A percentile compares a stretch with the other conserved stretches of the same genome.
Conservation (phyloP, 2,888 invertebrate genomes). For the Drosophila ezoana region DNA sequence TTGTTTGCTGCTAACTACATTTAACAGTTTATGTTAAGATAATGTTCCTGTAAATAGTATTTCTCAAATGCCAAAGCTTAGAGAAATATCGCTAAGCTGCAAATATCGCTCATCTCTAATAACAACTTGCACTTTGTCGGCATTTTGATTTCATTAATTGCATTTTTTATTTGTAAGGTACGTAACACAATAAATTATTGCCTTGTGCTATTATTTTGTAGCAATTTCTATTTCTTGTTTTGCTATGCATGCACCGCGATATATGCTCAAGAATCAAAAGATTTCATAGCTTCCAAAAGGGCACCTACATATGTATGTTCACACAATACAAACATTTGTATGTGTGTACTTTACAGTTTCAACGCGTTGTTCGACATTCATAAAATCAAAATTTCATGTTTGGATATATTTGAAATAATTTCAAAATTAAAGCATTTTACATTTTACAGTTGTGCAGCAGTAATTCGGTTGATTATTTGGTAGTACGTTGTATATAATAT, state of each 20-base stretch:
- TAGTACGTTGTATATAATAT: neutral
- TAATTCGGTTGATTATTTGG: constrained; percentile 6
- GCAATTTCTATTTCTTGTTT: neutral
- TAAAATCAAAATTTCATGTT: constrained; percentile 15
- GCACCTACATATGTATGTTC: neutral
- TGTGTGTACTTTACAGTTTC: constrained; percentile 15
- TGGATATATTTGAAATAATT: constrained; percentile 21
- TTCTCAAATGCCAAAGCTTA: neutral
- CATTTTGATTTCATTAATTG: constrained; percentile 38
- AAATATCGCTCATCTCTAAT: constrained; percentile 39
- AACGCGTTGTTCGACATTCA: constrained; percentile 1
- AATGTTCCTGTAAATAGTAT: neutral
- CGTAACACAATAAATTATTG: constrained; percentile 14
- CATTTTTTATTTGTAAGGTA: constrained; percentile 54
- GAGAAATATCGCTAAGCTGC: constrained; percentile 15
- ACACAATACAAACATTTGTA: neutral
- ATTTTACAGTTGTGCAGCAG: constrained; percentile 45
- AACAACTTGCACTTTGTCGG: constrained; percentile 68
- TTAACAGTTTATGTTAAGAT: neutral
- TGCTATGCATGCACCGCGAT: neutral
- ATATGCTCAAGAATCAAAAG: neutral
- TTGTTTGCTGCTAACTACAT: neutral
- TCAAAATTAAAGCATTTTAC: constrained; percentile 50
- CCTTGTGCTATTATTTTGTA: neutral
- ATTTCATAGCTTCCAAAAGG: neutral